Evolutionary conservation across 2,797 vertebrate species (phyloP).

Genomic region (Anguilla marmorata): DNA sequence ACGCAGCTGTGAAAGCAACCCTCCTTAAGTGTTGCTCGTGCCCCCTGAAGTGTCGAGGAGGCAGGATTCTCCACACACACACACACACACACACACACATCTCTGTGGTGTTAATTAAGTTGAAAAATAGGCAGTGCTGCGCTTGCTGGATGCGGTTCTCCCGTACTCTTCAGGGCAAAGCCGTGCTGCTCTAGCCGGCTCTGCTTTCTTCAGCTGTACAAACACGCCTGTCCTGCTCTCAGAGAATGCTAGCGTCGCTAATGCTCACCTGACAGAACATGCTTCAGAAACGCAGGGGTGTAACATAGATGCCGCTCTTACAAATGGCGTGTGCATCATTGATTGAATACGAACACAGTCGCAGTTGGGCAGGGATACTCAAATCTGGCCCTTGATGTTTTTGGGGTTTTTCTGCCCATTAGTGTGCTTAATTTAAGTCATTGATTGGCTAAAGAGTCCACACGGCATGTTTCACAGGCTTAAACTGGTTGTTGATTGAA

Average conservation of each 20-base stretch:
- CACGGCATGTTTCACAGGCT: neutral
- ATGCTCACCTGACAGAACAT: neutral
- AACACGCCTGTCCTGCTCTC: neutral
- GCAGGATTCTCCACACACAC: neutral
- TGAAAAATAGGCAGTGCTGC: neutral
- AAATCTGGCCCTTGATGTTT: neutral
- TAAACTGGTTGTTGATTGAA: too few species aligned
- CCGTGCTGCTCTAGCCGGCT: too few species aligned
- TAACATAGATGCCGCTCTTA: neutral
- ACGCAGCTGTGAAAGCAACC: neutral
- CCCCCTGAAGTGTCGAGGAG: neutral
- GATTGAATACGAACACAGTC: neutral
- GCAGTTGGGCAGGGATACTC: neutral
- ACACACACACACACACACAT: neutral
- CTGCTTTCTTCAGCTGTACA: neutral
- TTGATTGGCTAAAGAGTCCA: neutral
- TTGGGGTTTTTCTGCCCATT: neutral
- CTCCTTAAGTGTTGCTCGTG: neutral
- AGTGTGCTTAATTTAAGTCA: neutral
- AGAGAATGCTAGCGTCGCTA: neutral
- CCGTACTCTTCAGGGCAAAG: neutral
- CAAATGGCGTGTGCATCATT: neutral
- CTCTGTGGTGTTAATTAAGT: slow-evolving; percentile 13
- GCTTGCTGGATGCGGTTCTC: neutral
- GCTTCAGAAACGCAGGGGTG: neutral